Evolutionary conservation across 2,113 vertebrate species (phyloP).

Genomic region (Callocephalon fimbriatum): DNA sequence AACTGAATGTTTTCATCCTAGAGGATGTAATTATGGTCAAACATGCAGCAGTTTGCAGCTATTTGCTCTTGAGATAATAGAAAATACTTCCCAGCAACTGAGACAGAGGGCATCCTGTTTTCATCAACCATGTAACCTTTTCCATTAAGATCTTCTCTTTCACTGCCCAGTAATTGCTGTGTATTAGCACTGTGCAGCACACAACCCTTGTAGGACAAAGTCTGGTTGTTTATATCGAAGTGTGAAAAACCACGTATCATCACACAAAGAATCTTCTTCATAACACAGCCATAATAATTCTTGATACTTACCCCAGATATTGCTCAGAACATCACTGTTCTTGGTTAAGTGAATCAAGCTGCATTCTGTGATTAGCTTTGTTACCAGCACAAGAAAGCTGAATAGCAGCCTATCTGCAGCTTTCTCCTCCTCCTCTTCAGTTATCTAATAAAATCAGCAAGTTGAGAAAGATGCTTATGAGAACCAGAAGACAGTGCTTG

Average conservation of each 20-base stretch:
- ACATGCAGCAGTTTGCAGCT: neutral
- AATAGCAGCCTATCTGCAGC: conserved; percentile 91
- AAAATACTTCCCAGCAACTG: neutral
- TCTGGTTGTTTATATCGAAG: neutral
- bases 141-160: neutral
- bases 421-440: conserved; percentile 89
- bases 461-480: neutral
- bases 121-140: neutral
- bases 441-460: conserved; percentile 77
- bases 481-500: neutral
- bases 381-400: conserved; percentile 86
- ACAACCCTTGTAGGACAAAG: neutral
- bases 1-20: neutral
- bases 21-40: neutral
- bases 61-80: neutral
- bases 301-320: conserved; percentile 86
- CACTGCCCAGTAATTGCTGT: neutral
- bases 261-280: neutral
- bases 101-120: neutral
- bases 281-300: neutral
- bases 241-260: neutral
- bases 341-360: conserved; percentile 81
- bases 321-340: conserved; percentile 75
- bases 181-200: neutral
- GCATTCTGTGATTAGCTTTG: conserved; percentile 90